Base-by-base conservation (phyloP, 2,113 vertebrate species). In the Hippocampus barbouri region DNA sequence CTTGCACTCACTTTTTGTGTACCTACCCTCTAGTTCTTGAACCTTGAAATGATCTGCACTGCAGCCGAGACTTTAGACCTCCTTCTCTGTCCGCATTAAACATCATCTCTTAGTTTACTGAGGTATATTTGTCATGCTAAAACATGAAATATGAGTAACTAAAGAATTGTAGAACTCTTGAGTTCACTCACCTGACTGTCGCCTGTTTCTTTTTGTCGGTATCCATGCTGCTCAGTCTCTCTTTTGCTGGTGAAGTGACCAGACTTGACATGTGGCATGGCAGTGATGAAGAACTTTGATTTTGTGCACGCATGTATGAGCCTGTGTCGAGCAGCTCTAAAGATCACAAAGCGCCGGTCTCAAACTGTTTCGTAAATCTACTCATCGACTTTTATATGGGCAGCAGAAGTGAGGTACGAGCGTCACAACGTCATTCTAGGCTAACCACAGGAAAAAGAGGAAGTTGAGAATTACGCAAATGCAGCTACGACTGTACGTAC, bases 381-480 rank as follows among this genome's bases (percentile, higher is more conserved):
- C 47, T 30, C 12, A 34, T 3, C 12, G 23, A 0, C 47, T 54
- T 79, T 91, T 95, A 94, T 94, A 47, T 12, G 0, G 40, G 23
- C 7, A 21, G 57, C 60, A 56, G 59, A 64, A 40, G 83, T 69
- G 54, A 62, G 64, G 66, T 45, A 23, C 23, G 49, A 78, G 25
- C 75, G 85, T 91, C 89, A 91, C 65, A 53, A 7, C 18, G 9
- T 64, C 56, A 59, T 53, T 61, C 45, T 59, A 62, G 51, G 2
- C 74, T 72, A 85, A 93, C 91, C 91, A 21, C 91, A 92, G 53
- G 70, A 25, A 66, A 47, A 90, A 91, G 87, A 92, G 92, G 91
- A 93, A 92, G 87, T 79, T 70, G 68, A 30, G 25, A 34, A 69
- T 92, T 89, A 91, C 90, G 89, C 80, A 86, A 61, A 76, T 2